Conservation (phyloP, 2,888 invertebrate genomes). For the Theretra japonica region DNA sequence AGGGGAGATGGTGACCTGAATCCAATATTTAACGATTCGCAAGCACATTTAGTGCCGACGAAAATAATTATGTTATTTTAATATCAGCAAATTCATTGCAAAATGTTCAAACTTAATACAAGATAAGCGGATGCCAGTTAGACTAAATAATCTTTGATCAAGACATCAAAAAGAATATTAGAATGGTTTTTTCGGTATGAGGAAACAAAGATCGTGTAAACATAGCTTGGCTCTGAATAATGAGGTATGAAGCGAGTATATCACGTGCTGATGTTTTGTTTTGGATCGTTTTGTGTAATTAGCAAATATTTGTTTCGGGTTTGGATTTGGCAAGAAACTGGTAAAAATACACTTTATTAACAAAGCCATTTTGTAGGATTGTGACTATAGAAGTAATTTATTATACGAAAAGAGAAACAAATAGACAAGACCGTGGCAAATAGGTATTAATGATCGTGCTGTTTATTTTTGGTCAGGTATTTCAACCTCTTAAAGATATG, state of each 20-base stretch:
- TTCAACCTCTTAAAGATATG: too few species aligned
- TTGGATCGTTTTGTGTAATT: background rate
- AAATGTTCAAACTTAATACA: slow-evolving; percentile 1
- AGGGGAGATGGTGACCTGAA: slow-evolving; percentile 21
- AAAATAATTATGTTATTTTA: slow-evolving; percentile 9
- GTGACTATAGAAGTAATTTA: too few species aligned
- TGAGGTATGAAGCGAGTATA: background rate
- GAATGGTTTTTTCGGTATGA: slow-evolving; percentile 5
- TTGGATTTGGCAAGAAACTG: too few species aligned
- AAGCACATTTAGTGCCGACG: background rate
- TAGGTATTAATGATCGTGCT: too few species aligned
- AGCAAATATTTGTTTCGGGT: too few species aligned
- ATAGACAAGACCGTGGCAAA: too few species aligned
- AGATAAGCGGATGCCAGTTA: slow-evolving; percentile 19
- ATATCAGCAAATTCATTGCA: slow-evolving; percentile 4
- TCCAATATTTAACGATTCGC: slow-evolving; percentile 20
- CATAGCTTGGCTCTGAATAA: slow-evolving; percentile 8
- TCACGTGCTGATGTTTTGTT: background rate
- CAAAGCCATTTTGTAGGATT: too few species aligned
- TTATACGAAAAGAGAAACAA: too few species aligned
- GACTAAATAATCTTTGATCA: slow-evolving; percentile 26
- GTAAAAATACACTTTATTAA: too few species aligned
- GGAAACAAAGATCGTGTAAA: slow-evolving; percentile 14
- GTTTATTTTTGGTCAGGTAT: too few species aligned
- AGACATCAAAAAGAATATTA: slow-evolving; percentile 23